phyloP scores from a whole-genome alignment of 2,888 invertebrate genomes.

The Julus scanicus region DNA sequence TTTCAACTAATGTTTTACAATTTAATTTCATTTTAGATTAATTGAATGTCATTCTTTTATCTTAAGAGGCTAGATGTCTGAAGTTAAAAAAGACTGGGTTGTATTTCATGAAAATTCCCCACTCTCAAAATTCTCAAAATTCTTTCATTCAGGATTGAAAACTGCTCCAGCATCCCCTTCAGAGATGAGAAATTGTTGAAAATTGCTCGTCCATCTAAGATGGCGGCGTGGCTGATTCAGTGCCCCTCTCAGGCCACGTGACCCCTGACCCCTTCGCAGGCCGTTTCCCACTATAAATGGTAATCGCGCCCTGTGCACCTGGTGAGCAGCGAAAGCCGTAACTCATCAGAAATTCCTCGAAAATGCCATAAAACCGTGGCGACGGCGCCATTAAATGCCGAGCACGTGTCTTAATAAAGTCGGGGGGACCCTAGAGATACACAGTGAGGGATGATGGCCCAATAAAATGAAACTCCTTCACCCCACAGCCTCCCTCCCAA shows the following conservation, averaged over 20 bases:
- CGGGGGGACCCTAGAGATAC: not conserved
- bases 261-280: not conserved
- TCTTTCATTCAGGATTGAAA: no score
- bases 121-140: no score
- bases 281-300: conserved; percentile 32
- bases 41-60: no score
- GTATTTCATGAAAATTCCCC: no score
- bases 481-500: not conserved
- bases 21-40: no score
- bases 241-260: not conserved
- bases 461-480: not conserved
- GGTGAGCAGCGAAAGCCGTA: conserved; percentile 19
- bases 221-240: no score
- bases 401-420: conserved; percentile 39
- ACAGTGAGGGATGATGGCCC: not conserved
- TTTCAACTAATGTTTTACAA: no score
- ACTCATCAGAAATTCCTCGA: conserved; percentile 3
- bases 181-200: no score
- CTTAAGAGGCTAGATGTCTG: no score
- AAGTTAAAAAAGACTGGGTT: no score
- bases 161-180: no score
- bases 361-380: conserved; percentile 27
- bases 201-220: no score
- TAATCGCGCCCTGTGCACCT: conserved; percentile 5
- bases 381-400: conserved; percentile 23